Evolutionary conservation across 2,113 vertebrate genomes (phyloP).

Genomic region (Carassius gibelio): DNA sequence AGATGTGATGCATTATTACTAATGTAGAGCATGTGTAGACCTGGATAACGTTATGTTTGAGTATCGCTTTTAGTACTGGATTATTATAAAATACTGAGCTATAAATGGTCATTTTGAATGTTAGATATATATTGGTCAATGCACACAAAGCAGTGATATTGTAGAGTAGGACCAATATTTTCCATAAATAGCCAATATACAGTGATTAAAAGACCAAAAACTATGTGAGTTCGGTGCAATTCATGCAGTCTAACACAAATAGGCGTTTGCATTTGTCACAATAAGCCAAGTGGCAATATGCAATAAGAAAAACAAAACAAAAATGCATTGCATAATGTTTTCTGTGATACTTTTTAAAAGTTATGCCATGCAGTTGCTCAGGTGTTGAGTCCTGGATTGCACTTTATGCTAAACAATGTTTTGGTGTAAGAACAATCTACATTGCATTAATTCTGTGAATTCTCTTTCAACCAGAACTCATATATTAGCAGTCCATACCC

Average conservation of each 20-base stretch:
- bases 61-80: not conserved
- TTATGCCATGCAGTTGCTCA: not conserved
- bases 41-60: conserved; percentile 1
- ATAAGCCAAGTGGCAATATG: not conserved
- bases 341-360: not conserved
- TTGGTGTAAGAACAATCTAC: not conserved
- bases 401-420: not conserved
- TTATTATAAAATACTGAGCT: not conserved
- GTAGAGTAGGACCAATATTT: not conserved
- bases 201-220: not conserved
- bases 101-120: not conserved
- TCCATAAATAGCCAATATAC: conserved; percentile 2
- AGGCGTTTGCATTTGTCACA: not conserved
- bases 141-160: not conserved
- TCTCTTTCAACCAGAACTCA: not conserved
- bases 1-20: conserved; percentile 10
- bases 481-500: not conserved
- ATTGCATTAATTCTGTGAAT: not conserved
- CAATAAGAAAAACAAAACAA: not conserved
- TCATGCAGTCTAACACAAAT: not conserved
- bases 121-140: not conserved
- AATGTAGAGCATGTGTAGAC: conserved; percentile 18
- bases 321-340: not conserved
- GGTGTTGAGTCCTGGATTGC: not conserved
- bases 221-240: not conserved